Conservation (phyloP, 2,797 vertebrate genomes). For the Stomatorhinus walkeri region DNA sequence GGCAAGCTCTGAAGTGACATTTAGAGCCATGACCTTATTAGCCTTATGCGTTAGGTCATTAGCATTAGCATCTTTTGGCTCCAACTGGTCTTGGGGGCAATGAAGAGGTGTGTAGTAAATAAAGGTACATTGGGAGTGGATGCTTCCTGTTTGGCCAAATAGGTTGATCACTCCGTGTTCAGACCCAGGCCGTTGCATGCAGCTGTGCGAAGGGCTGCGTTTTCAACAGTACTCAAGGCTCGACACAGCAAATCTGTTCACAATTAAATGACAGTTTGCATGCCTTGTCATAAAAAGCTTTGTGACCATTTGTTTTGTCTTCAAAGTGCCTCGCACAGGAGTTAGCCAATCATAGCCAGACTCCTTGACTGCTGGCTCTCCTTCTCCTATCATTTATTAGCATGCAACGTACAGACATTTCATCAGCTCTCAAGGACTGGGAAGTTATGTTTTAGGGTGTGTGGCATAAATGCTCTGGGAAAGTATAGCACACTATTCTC, state of each 20-base stretch:
- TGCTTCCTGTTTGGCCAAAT: not conserved
- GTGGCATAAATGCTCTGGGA: not conserved
- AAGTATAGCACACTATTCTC: not conserved
- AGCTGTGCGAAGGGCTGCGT: not conserved
- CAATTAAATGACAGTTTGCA: not conserved
- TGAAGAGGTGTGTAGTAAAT: not conserved
- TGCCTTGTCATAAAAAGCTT: not conserved
- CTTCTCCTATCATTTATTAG: not conserved
- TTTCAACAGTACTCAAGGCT: not conserved
- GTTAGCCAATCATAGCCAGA: not conserved
- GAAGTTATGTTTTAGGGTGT: not conserved
- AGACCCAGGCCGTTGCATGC: not conserved
- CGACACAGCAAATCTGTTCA: not conserved
- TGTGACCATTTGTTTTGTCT: not conserved
- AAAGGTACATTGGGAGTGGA: not conserved
- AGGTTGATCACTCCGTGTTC: not conserved
- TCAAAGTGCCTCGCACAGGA: not conserved
- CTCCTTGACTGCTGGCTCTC: not conserved
- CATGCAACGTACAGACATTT: not conserved
- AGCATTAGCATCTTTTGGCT: not conserved
- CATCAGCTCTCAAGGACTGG: not conserved
- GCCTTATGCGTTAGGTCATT: not conserved
- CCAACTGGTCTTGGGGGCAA: not conserved
- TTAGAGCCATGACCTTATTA: not conserved
- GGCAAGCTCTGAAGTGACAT: not conserved